Percentiles rank a stretch among this genome's conserved stretches.
Evolutionary conservation across 2,888 invertebrate species (phyloP).

Genomic region (Crematogaster levior): DNA sequence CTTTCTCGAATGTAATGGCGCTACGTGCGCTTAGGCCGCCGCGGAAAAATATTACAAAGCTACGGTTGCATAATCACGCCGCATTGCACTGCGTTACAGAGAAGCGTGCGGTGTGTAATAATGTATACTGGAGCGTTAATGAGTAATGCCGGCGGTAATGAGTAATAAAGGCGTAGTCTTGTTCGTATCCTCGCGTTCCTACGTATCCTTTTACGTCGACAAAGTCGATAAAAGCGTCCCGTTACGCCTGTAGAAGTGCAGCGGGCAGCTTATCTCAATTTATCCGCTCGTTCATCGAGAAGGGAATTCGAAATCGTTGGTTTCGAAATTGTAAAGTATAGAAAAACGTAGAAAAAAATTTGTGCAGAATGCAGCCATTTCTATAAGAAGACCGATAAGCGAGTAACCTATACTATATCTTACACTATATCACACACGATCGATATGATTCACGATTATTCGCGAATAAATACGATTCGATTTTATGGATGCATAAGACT

Average conservation of each 20-base stretch:
- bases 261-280: constrained; percentile 16
- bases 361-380: neutral
- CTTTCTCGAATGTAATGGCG: constrained; percentile 11
- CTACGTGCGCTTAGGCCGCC: constrained; percentile 23
- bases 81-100: constrained; percentile 14
- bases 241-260: constrained; percentile 41
- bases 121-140: constrained; percentile 61
- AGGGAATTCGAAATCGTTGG: constrained; percentile 13
- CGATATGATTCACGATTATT: constrained; percentile 11
- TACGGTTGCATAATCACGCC: constrained; percentile 46
- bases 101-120: constrained; percentile 46
- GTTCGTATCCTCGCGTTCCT: constrained; percentile 39
- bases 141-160: constrained; percentile 58
- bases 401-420: neutral
- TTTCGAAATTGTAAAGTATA: neutral
- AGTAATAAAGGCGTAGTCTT: constrained; percentile 62
- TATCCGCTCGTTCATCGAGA: constrained; percentile 15
- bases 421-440: neutral
- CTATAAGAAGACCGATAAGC: constrained; percentile 6
- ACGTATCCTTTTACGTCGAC: constrained; percentile 44
- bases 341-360: neutral
- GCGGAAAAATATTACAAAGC: constrained; percentile 43
- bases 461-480: neutral
- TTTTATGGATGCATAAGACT: neutral
- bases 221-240: constrained; percentile 38